phyloP scores from a whole-genome alignment of 1,140 invertebrate species.

The Microplitis mediator region DNA sequence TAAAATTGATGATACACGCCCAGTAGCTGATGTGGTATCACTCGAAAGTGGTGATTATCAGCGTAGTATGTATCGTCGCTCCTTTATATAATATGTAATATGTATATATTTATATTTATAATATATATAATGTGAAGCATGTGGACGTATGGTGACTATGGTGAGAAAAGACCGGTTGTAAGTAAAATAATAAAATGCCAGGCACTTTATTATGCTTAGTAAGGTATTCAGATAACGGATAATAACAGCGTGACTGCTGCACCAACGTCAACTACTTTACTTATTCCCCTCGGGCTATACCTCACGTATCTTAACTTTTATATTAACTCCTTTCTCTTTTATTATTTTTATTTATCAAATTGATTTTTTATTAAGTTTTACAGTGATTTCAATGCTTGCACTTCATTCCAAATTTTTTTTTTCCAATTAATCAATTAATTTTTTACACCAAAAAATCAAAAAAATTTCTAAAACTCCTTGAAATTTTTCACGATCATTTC shows the following conservation, averaged over 20 bases:
- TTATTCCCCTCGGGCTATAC: too few species aligned
- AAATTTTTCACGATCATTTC: too few species aligned
- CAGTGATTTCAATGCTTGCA: too few species aligned
- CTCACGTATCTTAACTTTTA: conserved; percentile 6
- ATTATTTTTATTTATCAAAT: background rate
- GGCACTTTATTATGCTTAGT: conserved; percentile 54
- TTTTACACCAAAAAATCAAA: too few species aligned
- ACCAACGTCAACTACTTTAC: too few species aligned
- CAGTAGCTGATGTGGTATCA: conserved; percentile 56
- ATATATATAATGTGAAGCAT: too few species aligned
- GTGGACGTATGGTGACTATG: background rate
- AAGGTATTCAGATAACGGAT: conserved; percentile 48
- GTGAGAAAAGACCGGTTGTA: conserved; percentile 34
- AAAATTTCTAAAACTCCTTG: too few species aligned
- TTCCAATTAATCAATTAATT: too few species aligned
- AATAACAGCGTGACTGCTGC: conserved; percentile 39
- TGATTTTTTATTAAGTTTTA: background rate
- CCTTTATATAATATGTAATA: background rate
- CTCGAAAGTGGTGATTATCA: conserved; percentile 50
- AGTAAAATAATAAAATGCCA: conserved; percentile 52
- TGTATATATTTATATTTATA: background rate
- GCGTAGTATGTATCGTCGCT: conserved; percentile 30
- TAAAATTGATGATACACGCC: conserved; percentile 54
- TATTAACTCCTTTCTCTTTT: background rate
- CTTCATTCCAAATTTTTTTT: too few species aligned